phyloP scores from a whole-genome alignment of 2,113 vertebrate species.

The Oncorhynchus gorbuscha region DNA sequence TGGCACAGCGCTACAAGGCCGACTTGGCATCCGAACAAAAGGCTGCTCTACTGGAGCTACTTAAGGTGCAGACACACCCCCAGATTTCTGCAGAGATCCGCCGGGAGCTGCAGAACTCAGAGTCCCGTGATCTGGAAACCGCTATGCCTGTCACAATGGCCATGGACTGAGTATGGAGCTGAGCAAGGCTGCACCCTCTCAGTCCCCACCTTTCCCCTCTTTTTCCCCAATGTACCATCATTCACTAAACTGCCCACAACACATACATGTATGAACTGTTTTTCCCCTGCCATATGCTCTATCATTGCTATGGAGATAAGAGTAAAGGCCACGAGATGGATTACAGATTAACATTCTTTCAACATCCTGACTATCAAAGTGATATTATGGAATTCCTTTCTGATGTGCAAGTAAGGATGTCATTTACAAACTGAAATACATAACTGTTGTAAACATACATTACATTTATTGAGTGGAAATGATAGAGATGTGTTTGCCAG shows the following conservation, averaged over 20 bases:
- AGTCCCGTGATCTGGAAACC: conserved; percentile 82
- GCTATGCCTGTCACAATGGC: conserved; percentile 68
- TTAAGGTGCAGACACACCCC: conserved; percentile 85
- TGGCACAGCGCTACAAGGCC: conserved; percentile 94
- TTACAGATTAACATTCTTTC: neutral
- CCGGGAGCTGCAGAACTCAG: conserved; percentile 85
- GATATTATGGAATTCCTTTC: neutral
- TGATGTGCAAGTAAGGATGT: neutral
- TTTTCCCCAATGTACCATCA: neutral
- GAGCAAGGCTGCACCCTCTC: neutral
- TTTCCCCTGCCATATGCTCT: too few species aligned
- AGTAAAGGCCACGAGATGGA: neutral
- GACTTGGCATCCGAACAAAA: conserved; percentile 93
- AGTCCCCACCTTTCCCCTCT: neutral
- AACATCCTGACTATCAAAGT: neutral
- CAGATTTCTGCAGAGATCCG: conserved; percentile 84
- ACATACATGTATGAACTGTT: neutral
- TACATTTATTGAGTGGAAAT: too few species aligned
- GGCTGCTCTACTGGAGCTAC: conserved; percentile 84
- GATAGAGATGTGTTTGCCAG: too few species aligned
- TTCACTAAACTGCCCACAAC: neutral
- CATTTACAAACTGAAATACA: neutral
- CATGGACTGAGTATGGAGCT: conserved; percentile 60
- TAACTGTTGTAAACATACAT: too few species aligned
- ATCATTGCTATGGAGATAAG: neutral